Percentiles rank a stretch among this genome's conserved stretches.
Conservation (phyloP, 2,113 vertebrate species). For the Grammomys surdaster region DNA sequence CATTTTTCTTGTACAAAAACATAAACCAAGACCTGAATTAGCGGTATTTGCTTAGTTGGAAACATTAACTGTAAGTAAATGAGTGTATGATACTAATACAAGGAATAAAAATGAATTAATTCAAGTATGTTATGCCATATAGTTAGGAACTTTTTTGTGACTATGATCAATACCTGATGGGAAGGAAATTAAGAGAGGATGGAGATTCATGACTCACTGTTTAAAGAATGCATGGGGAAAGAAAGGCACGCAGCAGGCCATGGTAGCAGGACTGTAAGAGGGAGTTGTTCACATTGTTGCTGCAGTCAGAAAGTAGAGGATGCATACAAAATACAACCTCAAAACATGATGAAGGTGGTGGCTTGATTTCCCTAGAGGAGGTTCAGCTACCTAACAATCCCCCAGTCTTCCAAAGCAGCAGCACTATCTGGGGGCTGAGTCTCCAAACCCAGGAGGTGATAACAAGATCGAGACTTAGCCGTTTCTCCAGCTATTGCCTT, state of each 20-base stretch:
- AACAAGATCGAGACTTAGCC: too few species aligned
- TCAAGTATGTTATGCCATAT: neutral
- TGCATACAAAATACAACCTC: neutral
- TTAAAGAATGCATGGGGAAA: neutral
- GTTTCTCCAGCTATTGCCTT: too few species aligned
- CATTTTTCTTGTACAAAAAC: neutral
- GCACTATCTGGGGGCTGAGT: too few species aligned
- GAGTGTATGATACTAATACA: neutral
- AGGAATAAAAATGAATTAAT: conserved; percentile 11
- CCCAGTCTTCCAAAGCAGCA: neutral
- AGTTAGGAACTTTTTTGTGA: neutral
- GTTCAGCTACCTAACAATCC: neutral
- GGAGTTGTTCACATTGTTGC: neutral
- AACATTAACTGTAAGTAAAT: conserved; percentile 4
- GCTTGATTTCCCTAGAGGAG: neutral
- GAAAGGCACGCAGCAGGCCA: neutral
- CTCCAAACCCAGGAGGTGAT: neutral
- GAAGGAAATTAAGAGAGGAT: neutral
- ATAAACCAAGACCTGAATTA: neutral
- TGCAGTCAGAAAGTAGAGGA: too few species aligned
- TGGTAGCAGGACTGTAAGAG: neutral
- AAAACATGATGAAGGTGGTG: neutral
- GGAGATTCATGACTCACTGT: neutral
- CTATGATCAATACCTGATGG: too few species aligned
- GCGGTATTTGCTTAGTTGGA: neutral